phyloP scores from a whole-genome alignment of 2,797 vertebrate species.

The Silurus lanzhouensis region DNA sequence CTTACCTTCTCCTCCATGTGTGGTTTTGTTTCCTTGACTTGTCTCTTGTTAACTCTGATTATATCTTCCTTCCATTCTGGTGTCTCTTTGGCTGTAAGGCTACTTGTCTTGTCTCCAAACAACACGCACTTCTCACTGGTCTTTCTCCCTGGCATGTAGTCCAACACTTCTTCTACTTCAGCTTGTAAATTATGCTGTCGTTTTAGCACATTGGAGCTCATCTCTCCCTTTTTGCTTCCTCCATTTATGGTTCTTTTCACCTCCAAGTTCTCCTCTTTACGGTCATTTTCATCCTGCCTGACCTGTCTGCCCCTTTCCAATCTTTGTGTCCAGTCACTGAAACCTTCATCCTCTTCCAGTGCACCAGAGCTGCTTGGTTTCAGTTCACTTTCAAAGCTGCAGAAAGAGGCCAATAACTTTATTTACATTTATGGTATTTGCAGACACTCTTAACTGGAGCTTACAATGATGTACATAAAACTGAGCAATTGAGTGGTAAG shows the following conservation, averaged over 20 bases:
- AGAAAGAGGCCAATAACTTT: neutral
- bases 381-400: slow-evolving; percentile 67
- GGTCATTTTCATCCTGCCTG: slow-evolving; percentile 64
- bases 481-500: too few relatives aligned
- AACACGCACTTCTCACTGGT: slow-evolving; percentile 50
- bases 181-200: slow-evolving; percentile 46
- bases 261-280: slow-evolving; percentile 45
- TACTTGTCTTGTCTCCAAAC: slow-evolving; percentile 52
- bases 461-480: too few relatives aligned
- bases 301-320: slow-evolving; percentile 73
- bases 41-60: slow-evolving; percentile 45
- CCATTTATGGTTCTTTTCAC: slow-evolving; percentile 58
- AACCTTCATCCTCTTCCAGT: slow-evolving; percentile 91
- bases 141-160: slow-evolving; percentile 65
- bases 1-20: slow-evolving; percentile 60
- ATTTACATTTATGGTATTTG: too few relatives aligned
- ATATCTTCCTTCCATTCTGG: slow-evolving; percentile 54
- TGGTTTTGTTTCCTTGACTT: slow-evolving; percentile 54
- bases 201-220: slow-evolving; percentile 26
- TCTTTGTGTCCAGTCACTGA: slow-evolving; percentile 91
- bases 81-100: slow-evolving; percentile 51
- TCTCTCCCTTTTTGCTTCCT: slow-evolving; percentile 19
- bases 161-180: slow-evolving; percentile 38
- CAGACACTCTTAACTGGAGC: too few relatives aligned
- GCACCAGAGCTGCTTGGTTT: slow-evolving; percentile 73